phyloP scores from a whole-genome alignment of 2,113 vertebrate species.

The Tachuris rubrigastra region DNA sequence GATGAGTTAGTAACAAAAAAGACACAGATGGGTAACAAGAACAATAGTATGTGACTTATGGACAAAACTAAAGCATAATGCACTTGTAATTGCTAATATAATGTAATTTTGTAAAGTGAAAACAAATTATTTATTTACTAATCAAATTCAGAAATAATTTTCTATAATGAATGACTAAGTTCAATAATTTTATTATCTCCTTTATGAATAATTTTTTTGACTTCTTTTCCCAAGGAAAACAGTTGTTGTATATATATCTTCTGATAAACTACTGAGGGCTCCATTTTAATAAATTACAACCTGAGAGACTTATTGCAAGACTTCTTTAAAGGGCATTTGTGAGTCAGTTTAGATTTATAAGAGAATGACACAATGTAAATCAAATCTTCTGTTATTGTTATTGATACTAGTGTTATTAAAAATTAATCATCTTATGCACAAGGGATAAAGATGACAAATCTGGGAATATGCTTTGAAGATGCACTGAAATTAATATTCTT shows the following conservation, averaged over 20 bases:
- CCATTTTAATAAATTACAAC: background rate
- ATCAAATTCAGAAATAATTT: background rate
- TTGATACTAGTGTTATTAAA: background rate
- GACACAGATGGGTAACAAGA: background rate
- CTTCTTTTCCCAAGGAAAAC: background rate
- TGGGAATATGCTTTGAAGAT: background rate
- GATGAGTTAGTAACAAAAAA: background rate
- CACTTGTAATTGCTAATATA: background rate
- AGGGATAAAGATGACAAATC: background rate
- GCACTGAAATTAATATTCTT: conserved; percentile 14
- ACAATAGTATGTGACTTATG: background rate
- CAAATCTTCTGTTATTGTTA: conserved; percentile 2
- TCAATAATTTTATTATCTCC: background rate
- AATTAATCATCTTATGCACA: background rate
- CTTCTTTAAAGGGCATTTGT: background rate
- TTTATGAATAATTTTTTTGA: background rate
- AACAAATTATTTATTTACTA: background rate
- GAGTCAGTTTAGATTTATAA: background rate
- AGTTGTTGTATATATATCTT: background rate
- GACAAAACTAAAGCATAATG: background rate
- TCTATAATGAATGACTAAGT: background rate
- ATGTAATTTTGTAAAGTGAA: background rate
- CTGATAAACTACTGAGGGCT: background rate
- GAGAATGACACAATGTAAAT: background rate
- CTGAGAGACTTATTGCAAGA: background rate